Evolutionary conservation across 2,113 vertebrate species (phyloP), one percentile per base, ranked within the genome.

Genomic region (Lontra canadensis): DNA sequence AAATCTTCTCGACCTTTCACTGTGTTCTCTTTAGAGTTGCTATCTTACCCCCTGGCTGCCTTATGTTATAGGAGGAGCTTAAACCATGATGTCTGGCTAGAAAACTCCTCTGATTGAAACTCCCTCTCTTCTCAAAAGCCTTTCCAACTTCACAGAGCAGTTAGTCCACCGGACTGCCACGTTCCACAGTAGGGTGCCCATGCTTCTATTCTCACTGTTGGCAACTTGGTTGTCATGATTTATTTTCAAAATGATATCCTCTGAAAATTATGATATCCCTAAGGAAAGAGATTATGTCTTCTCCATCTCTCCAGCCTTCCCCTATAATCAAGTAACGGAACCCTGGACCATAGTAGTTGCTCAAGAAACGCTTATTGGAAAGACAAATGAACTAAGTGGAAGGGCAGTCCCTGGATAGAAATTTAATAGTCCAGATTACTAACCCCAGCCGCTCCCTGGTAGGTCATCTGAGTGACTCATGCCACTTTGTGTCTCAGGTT

Each of bases 11-110:
- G 0, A 6, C 83, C 57, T 96, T 93, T 95, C 86, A 0, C 3
- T 74, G 96, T 93, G 34, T 61, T 96, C 94, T 67, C 95, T 96
- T 31, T 76, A 49, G 91, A 44, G 67, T 78, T 67, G 20, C 29
- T 95, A 4, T 23, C 65, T 69, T 26, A 94, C 47, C 39, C 82
- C 93, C 90, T 90, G 65, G 61, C 63, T 59, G 26, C n/a, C 25
- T 67, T 92, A 29, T 34, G 6, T 71, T 61, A 67, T 7, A 90
- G 85, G 69, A 92, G 47, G 31, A 85, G 36, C 42, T 57, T 78
- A 88, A 67, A 17, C 11, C 21, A n/a, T 8, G 23, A 0, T 55
- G 15, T 88, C 18, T 91, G 20, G 36, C 57, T 94, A 86, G 92
- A 61, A 96, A 74, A 55, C 9, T 34, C 23, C 44, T 57, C 49